Evolutionary conservation across 2,888 invertebrate species (phyloP), one percentile per base, ranked within the genome.

Genomic region (Leptopilina myrica): DNA sequence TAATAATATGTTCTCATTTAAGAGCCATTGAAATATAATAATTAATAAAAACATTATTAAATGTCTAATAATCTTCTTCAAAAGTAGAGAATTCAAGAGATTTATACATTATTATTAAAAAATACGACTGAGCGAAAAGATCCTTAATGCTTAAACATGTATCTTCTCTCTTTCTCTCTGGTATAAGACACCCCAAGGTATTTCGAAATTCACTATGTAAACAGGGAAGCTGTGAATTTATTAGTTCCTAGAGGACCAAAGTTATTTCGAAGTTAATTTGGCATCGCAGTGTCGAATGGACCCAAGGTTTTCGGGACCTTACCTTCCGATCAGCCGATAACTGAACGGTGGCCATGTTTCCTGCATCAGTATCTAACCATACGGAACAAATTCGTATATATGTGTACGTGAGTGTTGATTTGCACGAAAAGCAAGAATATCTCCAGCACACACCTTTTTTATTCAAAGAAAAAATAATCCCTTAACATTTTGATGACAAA

Each of bases 251-350:
- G 79, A 64, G 77, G 78, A 76, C 76, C 64, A 76, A 56, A 79
- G 81, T 88, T 88, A 87, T 88, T 86, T 85, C 83, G 77, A 84
- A 87, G 88, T 88, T 88, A 89, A 88, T 89, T 89, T 88, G 86
- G 86, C 86, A 86, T 87, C 87, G 86, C 80, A 82, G 82, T 85
- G 87, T 86, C 87, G 86, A 85, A 86, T 80, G 84, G 76, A 82
- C 79, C 81, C 84, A 56, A 75, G 46, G 69, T 73, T 67, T 33
- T 8, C 89, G 64, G 66, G 81, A 67, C 80, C 86, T 85, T 86
- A 85, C 85, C 56, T 84, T 82, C 86, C 83, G 88, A 89, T 89
- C 88, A 87, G 85, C 83, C 84, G 88, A 88, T 89, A 88, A 88
- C 85, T 83, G 83, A 85, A 82, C 88, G 85, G 88, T 88, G 88